These are phyloP conservation scores for Actias luna DNA, from an alignment of 2,888 invertebrate species.

Conservation along the genomic window DNA sequence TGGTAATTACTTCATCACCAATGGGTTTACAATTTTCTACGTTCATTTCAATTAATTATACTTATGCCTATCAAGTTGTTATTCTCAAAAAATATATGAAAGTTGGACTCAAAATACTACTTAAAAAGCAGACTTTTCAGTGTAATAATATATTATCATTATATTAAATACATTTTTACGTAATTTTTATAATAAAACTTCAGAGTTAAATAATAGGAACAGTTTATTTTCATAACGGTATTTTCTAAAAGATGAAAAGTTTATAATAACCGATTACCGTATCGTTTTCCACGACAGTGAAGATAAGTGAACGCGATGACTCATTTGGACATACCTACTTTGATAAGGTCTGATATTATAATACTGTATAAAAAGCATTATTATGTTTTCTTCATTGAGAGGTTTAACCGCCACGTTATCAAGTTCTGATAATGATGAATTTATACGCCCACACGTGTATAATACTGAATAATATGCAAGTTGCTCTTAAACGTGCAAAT, in stretches of 20 bases:
- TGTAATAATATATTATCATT: no score
- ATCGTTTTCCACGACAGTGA: not conserved
- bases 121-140: no score
- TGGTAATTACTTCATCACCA: no score
- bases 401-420: slow-evolving; percentile 34
- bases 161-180: not conserved
- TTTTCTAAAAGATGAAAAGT: not conserved
- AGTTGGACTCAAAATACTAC: no score
- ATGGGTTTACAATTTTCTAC: no score
- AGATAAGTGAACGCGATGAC: slow-evolving; percentile 8
- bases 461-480: slow-evolving; percentile 15
- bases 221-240: not conserved
- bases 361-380: slow-evolving; percentile 23
- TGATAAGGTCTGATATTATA: slow-evolving; percentile 10
- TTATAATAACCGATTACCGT: not conserved
- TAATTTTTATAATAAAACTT: not conserved
- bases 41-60: no score
- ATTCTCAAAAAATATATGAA: no score
- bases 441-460: slow-evolving; percentile 35
- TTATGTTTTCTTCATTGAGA: slow-evolving; percentile 29
- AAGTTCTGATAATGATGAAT: slow-evolving; percentile 28
- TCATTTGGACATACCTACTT: slow-evolving; percentile 3
- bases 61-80: no score
- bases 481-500: no score
- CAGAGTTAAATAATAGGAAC: not conserved